Evolutionary conservation across 1,140 invertebrate species (phyloP).

Genomic region (Psix sp.): DNA sequence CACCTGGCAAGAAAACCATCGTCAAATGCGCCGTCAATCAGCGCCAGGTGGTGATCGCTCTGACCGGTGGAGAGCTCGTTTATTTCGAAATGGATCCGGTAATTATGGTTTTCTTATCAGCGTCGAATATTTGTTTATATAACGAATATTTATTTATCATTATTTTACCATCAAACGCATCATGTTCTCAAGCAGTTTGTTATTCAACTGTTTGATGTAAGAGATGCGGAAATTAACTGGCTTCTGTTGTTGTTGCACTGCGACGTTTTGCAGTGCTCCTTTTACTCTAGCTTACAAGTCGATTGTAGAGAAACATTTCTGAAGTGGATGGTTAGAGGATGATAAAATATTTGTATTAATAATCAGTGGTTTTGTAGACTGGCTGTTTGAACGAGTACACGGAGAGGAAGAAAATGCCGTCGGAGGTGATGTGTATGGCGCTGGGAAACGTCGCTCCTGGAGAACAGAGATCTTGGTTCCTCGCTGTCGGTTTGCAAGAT

Average conservation of each 20-base stretch:
- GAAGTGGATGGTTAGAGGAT: too few relatives aligned
- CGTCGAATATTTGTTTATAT: too few relatives aligned
- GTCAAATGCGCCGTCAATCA: constrained; percentile 99
- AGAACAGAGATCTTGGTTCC: constrained; percentile 96
- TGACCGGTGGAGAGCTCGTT: constrained; percentile 97
- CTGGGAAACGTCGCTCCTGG: constrained; percentile 95
- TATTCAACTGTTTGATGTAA: constrained; percentile 65
- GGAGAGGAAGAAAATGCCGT: constrained; percentile 96
- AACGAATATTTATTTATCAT: too few relatives aligned
- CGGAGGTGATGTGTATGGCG: constrained; percentile 99
- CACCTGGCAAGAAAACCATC: constrained; percentile 97
- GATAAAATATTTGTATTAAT: constrained; percentile 9
- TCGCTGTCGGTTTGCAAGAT: constrained; percentile 97
- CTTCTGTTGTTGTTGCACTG: too few relatives aligned
- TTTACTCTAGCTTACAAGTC: too few relatives aligned
- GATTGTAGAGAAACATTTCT: too few relatives aligned
- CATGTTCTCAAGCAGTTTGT: constrained; percentile 66
- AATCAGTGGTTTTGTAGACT: constrained; percentile 85
- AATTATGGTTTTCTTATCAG: constrained; percentile 76
- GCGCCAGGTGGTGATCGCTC: constrained; percentile 97
- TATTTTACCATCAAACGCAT: too few relatives aligned
- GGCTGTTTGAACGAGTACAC: constrained; percentile 99
- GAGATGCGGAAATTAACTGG: constrained; percentile 58
- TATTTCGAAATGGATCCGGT: constrained; percentile 99
- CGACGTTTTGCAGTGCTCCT: too few relatives aligned